These are phyloP conservation scores for Phymanthus crucifer DNA, from an alignment of 92 coral and sea anemone genomes.

Conservation along the genomic window DNA sequence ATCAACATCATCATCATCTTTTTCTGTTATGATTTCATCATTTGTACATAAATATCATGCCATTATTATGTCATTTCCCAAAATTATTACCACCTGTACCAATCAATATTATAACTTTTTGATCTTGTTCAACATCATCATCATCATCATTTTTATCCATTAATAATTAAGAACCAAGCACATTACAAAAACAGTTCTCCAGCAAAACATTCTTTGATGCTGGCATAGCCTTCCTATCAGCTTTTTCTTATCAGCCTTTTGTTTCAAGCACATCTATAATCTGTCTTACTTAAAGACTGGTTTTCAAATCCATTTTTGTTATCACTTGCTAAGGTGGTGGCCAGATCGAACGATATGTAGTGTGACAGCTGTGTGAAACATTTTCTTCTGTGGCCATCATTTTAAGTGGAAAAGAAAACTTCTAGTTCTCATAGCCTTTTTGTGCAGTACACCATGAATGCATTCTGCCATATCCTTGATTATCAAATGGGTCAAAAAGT, in stretches of 20 bases:
- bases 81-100: too few relatives aligned
- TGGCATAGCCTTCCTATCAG: not conserved
- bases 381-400: not conserved
- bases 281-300: constrained; percentile 10
- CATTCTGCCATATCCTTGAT: not conserved
- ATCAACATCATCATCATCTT: too few relatives aligned
- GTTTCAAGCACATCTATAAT: constrained; percentile 9
- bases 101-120: too few relatives aligned
- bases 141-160: not conserved
- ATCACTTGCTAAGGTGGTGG: not conserved
- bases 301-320: constrained; percentile 8
- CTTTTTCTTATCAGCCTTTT: constrained; percentile 3
- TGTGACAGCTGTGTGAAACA: not conserved
- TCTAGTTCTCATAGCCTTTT: not conserved
- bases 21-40: too few relatives aligned
- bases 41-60: too few relatives aligned
- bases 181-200: not conserved
- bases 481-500: not conserved
- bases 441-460: not conserved
- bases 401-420: not conserved
- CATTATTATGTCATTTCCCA: too few relatives aligned
- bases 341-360: not conserved
- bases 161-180: not conserved
- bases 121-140: too few relatives aligned
- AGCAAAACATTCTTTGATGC: not conserved